Percentiles rank a stretch among this genome's conserved stretches.
These are phyloP conservation scores for Tridacna gigas DNA, from an alignment of 2,888 invertebrate genomes.

Conservation along the genomic window DNA sequence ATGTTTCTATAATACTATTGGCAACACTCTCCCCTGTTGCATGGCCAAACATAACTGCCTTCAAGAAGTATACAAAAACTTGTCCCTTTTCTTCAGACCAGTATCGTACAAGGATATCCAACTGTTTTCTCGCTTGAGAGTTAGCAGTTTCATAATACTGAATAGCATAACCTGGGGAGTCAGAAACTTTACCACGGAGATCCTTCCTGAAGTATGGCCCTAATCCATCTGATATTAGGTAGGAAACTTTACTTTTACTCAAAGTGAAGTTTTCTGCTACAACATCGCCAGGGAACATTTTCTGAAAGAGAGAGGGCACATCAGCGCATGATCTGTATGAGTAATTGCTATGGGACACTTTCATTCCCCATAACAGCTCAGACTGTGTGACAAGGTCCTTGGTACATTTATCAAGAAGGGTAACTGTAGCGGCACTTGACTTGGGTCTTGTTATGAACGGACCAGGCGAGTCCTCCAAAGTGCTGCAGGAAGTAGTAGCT, in stretches of 20 bases:
- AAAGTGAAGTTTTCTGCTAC: conserved; percentile 44
- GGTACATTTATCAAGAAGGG: conserved; percentile 41
- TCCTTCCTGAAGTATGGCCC: conserved; percentile 52
- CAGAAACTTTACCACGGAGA: conserved; percentile 26
- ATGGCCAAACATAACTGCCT: conserved; percentile 59
- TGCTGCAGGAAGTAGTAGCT: conserved; percentile 35
- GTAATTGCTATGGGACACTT: conserved; percentile 42
- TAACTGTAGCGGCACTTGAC: conserved; percentile 23
- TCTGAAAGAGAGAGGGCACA: conserved; percentile 26
- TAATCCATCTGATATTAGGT: conserved; percentile 59
- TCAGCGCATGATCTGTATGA: conserved; percentile 42
- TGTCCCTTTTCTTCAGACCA: conserved; percentile 45
- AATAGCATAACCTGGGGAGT: conserved; percentile 23
- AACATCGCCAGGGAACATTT: conserved; percentile 49
- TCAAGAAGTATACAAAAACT: conserved; percentile 41
- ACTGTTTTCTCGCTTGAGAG: conserved; percentile 50
- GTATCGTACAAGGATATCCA: conserved; percentile 48
- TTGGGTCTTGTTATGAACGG: conserved; percentile 30
- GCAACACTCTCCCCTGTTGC: conserved; percentile 52
- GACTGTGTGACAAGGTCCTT: conserved; percentile 35
- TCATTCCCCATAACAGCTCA: conserved; percentile 48
- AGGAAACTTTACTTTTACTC: conserved; percentile 55
- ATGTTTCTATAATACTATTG: conserved; percentile 36
- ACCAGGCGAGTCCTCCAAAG: conserved; percentile 31
- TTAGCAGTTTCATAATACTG: conserved; percentile 58